Percentiles rank a stretch among this genome's conserved stretches.
Conservation (phyloP, 1,140 invertebrate genomes). For the Drosophila aff. region DNA sequence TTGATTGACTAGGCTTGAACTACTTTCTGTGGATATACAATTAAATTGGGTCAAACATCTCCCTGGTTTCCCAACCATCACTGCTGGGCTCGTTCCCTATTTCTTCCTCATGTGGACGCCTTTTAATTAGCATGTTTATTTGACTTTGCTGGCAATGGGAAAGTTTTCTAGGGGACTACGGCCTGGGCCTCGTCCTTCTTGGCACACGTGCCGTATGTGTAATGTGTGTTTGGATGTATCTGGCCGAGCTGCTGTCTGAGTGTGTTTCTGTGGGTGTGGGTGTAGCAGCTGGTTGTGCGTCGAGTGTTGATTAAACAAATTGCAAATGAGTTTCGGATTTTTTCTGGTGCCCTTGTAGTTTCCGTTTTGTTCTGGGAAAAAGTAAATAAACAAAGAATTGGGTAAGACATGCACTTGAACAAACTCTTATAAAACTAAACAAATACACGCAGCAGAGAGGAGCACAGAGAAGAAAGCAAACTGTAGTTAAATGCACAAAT, state of each 20-base stretch:
- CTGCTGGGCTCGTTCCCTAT: neutral
- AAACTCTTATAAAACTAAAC: slow-evolving; percentile 83
- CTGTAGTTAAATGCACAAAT: slow-evolving; percentile 73
- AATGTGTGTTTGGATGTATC: slow-evolving; percentile 38
- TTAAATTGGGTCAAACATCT: slow-evolving; percentile 75
- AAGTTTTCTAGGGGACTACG: slow-evolving; percentile 52
- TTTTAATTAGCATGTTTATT: slow-evolving; percentile 83
- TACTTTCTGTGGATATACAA: slow-evolving; percentile 36
- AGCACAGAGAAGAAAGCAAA: slow-evolving; percentile 21
- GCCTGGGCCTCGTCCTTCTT: slow-evolving; percentile 14
- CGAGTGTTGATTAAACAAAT: slow-evolving; percentile 83
- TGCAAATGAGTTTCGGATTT: slow-evolving; percentile 78
- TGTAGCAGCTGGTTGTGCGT: slow-evolving; percentile 54
- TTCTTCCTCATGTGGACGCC: slow-evolving; percentile 45
- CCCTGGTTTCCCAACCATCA: slow-evolving; percentile 7
- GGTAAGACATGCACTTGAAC: slow-evolving; percentile 80
- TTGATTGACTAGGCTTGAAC: slow-evolving; percentile 10
- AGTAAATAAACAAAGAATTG: slow-evolving; percentile 74
- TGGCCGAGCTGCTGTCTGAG: neutral
- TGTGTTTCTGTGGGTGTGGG: slow-evolving; percentile 1
- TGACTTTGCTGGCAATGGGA: slow-evolving; percentile 66
- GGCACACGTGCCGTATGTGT: slow-evolving; percentile 65
- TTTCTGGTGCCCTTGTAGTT: slow-evolving; percentile 46
- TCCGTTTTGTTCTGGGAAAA: slow-evolving; percentile 51
- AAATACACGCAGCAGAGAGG: slow-evolving; percentile 42